These are phyloP conservation scores for Heterotis niloticus DNA, from an alignment of 2,113 vertebrate species.

Conservation along the genomic window DNA sequence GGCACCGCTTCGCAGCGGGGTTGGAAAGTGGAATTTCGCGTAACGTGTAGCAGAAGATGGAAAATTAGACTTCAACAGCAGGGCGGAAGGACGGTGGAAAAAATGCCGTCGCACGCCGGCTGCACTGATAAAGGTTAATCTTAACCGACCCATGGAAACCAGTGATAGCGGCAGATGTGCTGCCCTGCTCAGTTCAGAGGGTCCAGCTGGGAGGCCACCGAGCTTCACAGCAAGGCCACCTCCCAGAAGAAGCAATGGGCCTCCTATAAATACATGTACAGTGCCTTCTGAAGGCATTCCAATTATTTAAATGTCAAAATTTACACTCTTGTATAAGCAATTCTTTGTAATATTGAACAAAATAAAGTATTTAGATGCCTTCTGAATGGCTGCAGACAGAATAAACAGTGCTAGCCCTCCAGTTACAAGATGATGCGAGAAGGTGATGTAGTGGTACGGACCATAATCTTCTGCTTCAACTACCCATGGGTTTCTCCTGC, in stretches of 20 bases:
- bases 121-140: slow-evolving; percentile 51
- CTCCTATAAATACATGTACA: not conserved
- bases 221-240: not conserved
- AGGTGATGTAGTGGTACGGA: too few relatives aligned
- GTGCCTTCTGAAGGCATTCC: not conserved
- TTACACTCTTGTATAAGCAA: too few relatives aligned
- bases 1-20: not conserved
- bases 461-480: too few relatives aligned
- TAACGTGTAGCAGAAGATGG: not conserved
- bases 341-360: too few relatives aligned
- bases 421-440: too few relatives aligned
- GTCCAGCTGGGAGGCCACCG: not conserved
- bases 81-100: not conserved
- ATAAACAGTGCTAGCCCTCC: too few relatives aligned
- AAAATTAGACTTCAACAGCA: slow-evolving; percentile 23
- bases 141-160: slow-evolving; percentile 57
- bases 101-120: slow-evolving; percentile 46
- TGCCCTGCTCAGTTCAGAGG: slow-evolving; percentile 36
- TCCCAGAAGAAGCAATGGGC: too few relatives aligned
- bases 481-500: too few relatives aligned
- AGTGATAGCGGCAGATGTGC: slow-evolving; percentile 52
- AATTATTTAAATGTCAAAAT: too few relatives aligned
- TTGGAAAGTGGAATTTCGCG: not conserved
- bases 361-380: too few relatives aligned
- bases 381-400: too few relatives aligned